Evolutionary conservation across 2,888 invertebrate genomes (phyloP), one percentile per base, ranked within the genome.

Genomic region (Conops quadrifasciatus): DNA sequence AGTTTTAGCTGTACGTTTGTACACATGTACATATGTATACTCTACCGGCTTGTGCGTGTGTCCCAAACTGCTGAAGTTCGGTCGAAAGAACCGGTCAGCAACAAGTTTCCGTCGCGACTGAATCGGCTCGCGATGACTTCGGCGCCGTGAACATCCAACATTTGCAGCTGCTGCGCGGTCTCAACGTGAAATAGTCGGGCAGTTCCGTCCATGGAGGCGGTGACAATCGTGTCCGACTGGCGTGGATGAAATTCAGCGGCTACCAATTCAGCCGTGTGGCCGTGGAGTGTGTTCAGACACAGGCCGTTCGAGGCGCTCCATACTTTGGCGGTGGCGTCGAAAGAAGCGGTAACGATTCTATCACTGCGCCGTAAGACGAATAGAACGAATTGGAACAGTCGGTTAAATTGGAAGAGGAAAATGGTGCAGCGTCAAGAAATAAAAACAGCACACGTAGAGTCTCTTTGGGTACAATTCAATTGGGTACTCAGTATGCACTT

Each of bases 1-100:
- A 36, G 4, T 36, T 36, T 36, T 36, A 56, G 56, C 51, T 4
- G 51, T 15, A n/a, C n/a, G 49, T 56, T 4, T 56, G 56, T 56
- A 15, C 43, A 71, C 15, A 1, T 56, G 60, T 58, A 24, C n/a
- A 59, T 13, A 67, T 51, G 28, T 16, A 71, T 66, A 47, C 13
- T 36, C 49, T 79, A 91, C 91, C 89, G 88, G 70, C 89, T 88
- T 21, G 87, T 87, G 73, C 92, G 88, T 3, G 90, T 89, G 82
- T 94, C 94, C 93, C 93, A 94, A 75, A 94, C 83, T 24, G 89
- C 88, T 59, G 93, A 90, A 11, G 92, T 92, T 73, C 90, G 90
- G 80, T 94, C 94, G 82, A 94, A 94, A 2, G 94, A 94, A 7
- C 93, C 94, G 0, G 93, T 93, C 77, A 94, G 89, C 73, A 94